A percentile compares a stretch with the other conserved stretches of the same genome.
Conservation (phyloP, 1,140 invertebrate genomes). For the Monomorium pharaonis region DNA sequence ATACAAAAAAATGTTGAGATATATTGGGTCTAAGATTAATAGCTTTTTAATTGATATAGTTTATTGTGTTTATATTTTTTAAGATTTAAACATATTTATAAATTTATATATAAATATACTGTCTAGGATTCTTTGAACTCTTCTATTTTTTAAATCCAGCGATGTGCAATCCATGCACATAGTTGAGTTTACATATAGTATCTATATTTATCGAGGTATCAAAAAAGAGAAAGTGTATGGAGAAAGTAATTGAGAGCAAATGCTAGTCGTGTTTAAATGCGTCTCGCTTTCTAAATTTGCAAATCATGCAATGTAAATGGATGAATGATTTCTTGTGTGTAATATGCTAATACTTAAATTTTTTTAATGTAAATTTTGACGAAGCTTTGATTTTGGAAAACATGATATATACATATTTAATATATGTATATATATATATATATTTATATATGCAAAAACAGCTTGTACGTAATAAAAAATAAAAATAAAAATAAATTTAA, state of each 20-base stretch:
- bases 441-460: neutral
- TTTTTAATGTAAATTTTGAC: neutral
- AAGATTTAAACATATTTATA: neutral
- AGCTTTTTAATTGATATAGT: neutral
- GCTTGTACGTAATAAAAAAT: neutral
- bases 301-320: neutral
- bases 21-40: neutral
- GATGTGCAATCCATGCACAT: neutral
- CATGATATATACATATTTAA: neutral
- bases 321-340: neutral
- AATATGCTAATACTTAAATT: neutral
- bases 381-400: neutral
- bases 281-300: slow-evolving; percentile 46
- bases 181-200: neutral
- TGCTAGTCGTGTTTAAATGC: too few relatives aligned
- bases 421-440: too few relatives aligned
- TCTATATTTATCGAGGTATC: neutral
- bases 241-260: slow-evolving; percentile 37
- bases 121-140: neutral
- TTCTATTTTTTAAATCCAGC: neutral
- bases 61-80: neutral
- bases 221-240: slow-evolving; percentile 6
- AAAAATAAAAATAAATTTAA: neutral
- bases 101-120: neutral
- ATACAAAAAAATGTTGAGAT: neutral